Evolutionary conservation across 2,888 invertebrate genomes (phyloP).

Genomic region (Athripsodes cinereus): DNA sequence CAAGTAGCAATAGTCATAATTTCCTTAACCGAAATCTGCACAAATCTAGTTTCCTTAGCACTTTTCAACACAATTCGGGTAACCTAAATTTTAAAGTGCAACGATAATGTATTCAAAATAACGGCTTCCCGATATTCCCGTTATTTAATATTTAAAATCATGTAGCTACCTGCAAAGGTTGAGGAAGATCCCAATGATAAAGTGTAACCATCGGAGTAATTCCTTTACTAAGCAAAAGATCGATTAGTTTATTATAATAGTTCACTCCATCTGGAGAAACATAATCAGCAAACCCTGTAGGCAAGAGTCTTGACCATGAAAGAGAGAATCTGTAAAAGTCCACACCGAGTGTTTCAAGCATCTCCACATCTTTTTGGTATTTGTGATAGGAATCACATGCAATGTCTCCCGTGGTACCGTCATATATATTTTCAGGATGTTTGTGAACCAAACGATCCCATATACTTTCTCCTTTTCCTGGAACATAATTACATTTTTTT

Average conservation of each 20-base stretch:
- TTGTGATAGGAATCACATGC: constrained; percentile 61
- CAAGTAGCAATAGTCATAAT: too few species aligned
- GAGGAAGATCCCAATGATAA: constrained; percentile 59
- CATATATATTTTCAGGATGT: constrained; percentile 7
- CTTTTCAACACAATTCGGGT: too few species aligned
- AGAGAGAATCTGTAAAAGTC: constrained; percentile 55
- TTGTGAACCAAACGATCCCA: constrained; percentile 23
- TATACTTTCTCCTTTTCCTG: constrained; percentile 25
- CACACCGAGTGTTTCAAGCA: constrained; percentile 41
- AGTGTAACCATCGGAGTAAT: constrained; percentile 53
- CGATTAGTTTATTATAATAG: constrained; percentile 59
- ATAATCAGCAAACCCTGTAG: constrained; percentile 43
- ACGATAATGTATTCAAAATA: too few species aligned
- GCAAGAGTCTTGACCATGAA: constrained; percentile 61
- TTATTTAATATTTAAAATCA: too few species aligned
- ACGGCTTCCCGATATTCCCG: too few species aligned
- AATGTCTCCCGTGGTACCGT: constrained; percentile 43
- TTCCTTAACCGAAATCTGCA: too few species aligned
- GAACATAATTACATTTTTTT: not conserved
- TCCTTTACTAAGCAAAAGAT: constrained; percentile 48
- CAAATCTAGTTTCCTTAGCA: too few species aligned
- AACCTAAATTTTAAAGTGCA: too few species aligned
- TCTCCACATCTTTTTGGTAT: constrained; percentile 48
- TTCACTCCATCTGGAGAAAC: constrained; percentile 53
- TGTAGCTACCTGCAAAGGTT: constrained; percentile 33